Evolutionary conservation across 2,888 invertebrate genomes (phyloP).

Genomic region (Seira musarum): DNA sequence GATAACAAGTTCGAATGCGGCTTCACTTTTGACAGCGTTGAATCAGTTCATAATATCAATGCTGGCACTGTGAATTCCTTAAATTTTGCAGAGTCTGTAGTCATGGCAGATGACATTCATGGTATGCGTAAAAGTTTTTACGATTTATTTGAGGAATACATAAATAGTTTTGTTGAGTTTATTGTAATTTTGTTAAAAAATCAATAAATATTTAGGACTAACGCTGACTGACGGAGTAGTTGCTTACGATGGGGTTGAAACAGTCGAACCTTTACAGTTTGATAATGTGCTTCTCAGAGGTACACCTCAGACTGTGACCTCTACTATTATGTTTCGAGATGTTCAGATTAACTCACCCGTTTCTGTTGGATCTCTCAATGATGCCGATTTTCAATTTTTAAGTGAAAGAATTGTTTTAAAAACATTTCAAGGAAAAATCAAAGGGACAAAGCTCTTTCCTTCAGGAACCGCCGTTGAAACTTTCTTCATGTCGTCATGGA

Average conservation of each 20-base stretch:
- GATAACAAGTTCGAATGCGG: constrained; percentile 59
- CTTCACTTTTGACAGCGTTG: constrained; percentile 27
- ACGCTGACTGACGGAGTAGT: constrained; percentile 59
- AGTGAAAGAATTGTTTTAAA: neutral
- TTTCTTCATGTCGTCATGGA: constrained; percentile 19
- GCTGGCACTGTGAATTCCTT: constrained; percentile 37
- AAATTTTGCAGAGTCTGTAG: constrained; percentile 51
- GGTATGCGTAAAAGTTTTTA: constrained; percentile 39
- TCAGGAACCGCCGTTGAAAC: neutral
- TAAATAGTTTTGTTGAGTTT: neutral
- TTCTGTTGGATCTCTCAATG: constrained; percentile 42
- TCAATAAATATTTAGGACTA: neutral
- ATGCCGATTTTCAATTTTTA: constrained; percentile 39
- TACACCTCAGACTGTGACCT: constrained; percentile 45
- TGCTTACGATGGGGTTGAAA: constrained; percentile 35
- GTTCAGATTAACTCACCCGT: constrained; percentile 11
- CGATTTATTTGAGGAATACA: neutral
- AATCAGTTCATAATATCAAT: constrained; percentile 18
- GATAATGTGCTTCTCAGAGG: constrained; percentile 50
- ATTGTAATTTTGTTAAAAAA: neutral
- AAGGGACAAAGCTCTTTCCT: constrained; percentile 51
- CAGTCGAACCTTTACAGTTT: constrained; percentile 24
- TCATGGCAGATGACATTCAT: constrained; percentile 43
- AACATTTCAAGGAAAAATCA: constrained; percentile 22
- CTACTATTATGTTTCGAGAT: constrained; percentile 28